These are phyloP conservation scores for Halocaridina rubra DNA, from an alignment of 2,888 invertebrate genomes.

Conservation along the genomic window DNA sequence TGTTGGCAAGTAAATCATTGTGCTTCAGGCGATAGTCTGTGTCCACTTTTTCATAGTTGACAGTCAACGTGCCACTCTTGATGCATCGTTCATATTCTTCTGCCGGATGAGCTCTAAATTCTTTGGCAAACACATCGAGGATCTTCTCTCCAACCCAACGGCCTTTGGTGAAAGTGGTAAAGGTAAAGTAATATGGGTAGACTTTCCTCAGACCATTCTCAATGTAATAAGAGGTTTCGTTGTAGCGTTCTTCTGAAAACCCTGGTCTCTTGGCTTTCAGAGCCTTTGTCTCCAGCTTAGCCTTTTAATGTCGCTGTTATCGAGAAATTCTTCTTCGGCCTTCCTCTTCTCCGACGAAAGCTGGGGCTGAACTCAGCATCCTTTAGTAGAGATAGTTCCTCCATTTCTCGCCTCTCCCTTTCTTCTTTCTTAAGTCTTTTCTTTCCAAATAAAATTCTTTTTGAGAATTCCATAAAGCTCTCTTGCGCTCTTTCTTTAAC, in stretches of 20 bases:
- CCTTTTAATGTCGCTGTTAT: conserved; percentile 51
- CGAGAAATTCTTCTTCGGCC: conserved; percentile 44
- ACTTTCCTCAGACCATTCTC: conserved; percentile 79
- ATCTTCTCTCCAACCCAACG: conserved; percentile 95
- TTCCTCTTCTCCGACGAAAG: conserved; percentile 53
- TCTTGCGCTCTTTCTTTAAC: no score
- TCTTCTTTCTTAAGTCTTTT: no score
- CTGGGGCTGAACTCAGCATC: conserved; percentile 31
- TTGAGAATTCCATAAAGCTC: no score
- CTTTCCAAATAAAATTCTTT: no score
- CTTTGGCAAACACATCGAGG: conserved; percentile 90
- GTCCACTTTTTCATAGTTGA: conserved; percentile 92
- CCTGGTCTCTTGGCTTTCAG: conserved; percentile 65
- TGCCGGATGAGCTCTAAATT: conserved; percentile 93
- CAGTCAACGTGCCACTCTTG: conserved; percentile 89
- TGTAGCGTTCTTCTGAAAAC: conserved; percentile 64
- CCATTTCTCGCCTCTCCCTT: no score
- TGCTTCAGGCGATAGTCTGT: conserved; percentile 92
- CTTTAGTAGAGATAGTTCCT: not conserved
- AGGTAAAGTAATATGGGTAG: conserved; percentile 96
- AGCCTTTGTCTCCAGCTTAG: conserved; percentile 60
- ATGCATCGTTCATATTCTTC: conserved; percentile 92
- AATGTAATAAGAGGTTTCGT: conserved; percentile 69
- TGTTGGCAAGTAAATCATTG: conserved; percentile 92
- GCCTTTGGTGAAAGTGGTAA: conserved; percentile 95